Base-by-base conservation (phyloP, 2,113 vertebrate genomes). In the Andinoacara biseriatus region DNA sequence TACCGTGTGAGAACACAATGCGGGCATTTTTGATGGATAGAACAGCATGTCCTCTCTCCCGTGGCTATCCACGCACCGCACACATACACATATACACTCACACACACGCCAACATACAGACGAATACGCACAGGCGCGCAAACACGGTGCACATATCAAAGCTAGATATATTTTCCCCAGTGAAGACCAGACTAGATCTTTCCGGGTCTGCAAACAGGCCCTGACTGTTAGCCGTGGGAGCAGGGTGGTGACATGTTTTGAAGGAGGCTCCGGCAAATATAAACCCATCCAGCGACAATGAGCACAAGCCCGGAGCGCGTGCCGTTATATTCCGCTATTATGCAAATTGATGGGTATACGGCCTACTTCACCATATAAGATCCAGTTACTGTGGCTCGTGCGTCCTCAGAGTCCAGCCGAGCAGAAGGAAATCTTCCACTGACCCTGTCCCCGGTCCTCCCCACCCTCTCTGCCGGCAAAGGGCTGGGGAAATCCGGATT, bases 21-120 rank as follows among this genome's bases (percentile, higher is more conserved):
- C 95, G 94, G 94, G 93, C 90, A 94, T 95, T 95, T 26, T 94
- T 95, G 91, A 93, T 91, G 90, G 92, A 90, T 91, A 93, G 94
- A 93, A 95, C 94, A 91, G 92, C 84, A 75, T 92, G 94, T 94
- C 92, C 93, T 86, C 82, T 85, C 88, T 90, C 88, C 78, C 86
- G 75, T 90, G 83, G 88, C 85, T 87, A 84, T 86, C 83, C 80
- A 79, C 74, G 63, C 86, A 84, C 65, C 80, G 54, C 61, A 69
- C 62, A 40, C 58, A 18, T 17, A 49, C 35, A 35, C 78, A 24
- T 49, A n/a, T 54, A 17, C 17, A 58, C 22, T 49, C 24, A 3
- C 52, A 57, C 56, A 24, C 56, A 57, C n/a, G 14, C 24, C 59
- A 31, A 56, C 58, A 72, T 5, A 72, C 83, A 83, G 82, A 56